Percentiles rank a stretch among this genome's conserved stretches.
phyloP scores from a whole-genome alignment of 1,140 invertebrate genomes.

The Arion vulgaris region DNA sequence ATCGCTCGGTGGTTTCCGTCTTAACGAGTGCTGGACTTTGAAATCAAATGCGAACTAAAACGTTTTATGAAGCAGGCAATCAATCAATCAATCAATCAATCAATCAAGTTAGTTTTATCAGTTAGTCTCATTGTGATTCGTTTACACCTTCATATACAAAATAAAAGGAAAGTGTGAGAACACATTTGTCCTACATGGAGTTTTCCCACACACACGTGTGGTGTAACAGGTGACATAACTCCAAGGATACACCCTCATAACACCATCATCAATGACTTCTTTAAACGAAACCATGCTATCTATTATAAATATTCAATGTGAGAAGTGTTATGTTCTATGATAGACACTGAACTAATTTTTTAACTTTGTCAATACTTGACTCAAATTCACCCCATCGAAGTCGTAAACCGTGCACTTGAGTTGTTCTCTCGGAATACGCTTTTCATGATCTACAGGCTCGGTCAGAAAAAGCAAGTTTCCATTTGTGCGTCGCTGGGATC shows the following conservation, averaged over 20 bases:
- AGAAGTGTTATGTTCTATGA: not conserved
- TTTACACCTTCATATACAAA: no score
- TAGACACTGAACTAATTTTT: not conserved
- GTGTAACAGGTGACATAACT: not conserved
- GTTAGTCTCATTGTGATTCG: no score
- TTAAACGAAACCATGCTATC: not conserved
- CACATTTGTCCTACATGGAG: not conserved
- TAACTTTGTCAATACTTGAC: not conserved
- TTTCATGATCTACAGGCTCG: not conserved
- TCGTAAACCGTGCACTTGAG: slow-evolving; percentile 5
- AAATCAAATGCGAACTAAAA: no score
- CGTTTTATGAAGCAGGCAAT: no score
- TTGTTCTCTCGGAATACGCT: not conserved
- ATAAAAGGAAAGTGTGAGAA: slow-evolving; percentile 17
- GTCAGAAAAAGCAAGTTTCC: not conserved
- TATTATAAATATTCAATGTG: not conserved
- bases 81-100: no score
- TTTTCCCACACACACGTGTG: not conserved
- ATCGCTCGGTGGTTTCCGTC: no score
- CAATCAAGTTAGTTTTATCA: no score
- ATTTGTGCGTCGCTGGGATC: not conserved
- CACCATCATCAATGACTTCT: not conserved
- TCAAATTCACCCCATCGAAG: slow-evolving; percentile 1
- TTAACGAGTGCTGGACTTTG: no score
- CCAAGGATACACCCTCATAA: not conserved